phyloP scores from a whole-genome alignment of 1,140 invertebrate species.

The Pseudomyrmex gracilis region DNA sequence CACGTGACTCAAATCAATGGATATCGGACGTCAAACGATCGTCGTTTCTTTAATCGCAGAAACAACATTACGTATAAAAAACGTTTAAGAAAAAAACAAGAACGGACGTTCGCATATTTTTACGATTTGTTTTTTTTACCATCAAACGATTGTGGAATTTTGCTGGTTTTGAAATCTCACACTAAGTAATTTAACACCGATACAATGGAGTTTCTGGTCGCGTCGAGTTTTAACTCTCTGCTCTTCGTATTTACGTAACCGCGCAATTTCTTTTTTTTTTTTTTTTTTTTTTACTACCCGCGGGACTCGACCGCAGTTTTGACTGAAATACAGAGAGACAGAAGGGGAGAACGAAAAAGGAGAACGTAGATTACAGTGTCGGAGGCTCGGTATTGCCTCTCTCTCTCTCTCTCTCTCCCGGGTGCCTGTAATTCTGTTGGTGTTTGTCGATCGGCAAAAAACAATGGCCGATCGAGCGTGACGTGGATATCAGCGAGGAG shows the following conservation, averaged over 20 bases:
- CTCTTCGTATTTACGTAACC: too few species aligned
- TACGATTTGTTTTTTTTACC: too few species aligned
- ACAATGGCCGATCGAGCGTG: slow-evolving; percentile 24
- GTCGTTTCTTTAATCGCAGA: slow-evolving; percentile 13
- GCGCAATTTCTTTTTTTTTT: too few species aligned
- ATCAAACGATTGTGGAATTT: too few species aligned
- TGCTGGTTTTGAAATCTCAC: too few species aligned
- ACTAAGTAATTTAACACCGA: too few species aligned
- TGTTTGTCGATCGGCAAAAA: slow-evolving; percentile 57
- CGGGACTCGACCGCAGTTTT: too few species aligned
- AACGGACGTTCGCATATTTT: not conserved
- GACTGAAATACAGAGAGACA: not conserved
- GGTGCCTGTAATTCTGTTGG: slow-evolving; percentile 43
- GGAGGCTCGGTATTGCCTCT: slow-evolving; percentile 12
- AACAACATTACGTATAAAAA: not conserved
- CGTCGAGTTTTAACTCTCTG: too few species aligned
- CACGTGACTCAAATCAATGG: slow-evolving; percentile 40
- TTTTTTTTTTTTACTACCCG: too few species aligned
- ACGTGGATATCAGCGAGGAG: not conserved
- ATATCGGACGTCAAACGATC: not conserved
- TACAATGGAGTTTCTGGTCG: too few species aligned
- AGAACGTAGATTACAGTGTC: slow-evolving; percentile 28
- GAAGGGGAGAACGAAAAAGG: not conserved
- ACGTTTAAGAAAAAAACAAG: slow-evolving; percentile 2
- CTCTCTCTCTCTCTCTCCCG: slow-evolving; percentile 12